Conservation (phyloP, 2,888 invertebrate genomes). For the Scaptodrosophila latifasciaeformis region DNA sequence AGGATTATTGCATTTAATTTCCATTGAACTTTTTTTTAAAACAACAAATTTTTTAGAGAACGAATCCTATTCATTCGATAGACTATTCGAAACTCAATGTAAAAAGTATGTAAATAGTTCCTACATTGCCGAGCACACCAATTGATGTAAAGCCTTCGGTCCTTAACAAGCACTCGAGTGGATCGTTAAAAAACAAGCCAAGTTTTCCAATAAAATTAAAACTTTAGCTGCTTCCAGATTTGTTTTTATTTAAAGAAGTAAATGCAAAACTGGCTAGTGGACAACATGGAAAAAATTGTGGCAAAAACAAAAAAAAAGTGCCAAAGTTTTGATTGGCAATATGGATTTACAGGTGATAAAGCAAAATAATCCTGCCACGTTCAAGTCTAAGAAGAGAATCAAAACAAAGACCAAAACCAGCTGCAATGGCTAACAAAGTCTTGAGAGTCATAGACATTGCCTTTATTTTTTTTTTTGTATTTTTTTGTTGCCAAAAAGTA, state of each 20-base stretch:
- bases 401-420: too few species aligned
- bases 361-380: constrained; percentile 64
- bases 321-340: constrained; percentile 71
- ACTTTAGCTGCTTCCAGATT: constrained; percentile 61
- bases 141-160: background rate
- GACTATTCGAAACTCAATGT: too few species aligned
- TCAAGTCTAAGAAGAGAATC: too few species aligned
- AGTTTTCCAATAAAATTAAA: constrained; percentile 69
- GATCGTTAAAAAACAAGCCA: constrained; percentile 39
- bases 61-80: too few species aligned
- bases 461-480: too few species aligned
- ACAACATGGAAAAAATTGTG: constrained; percentile 9
- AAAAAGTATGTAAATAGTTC: too few species aligned
- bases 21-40: too few species aligned
- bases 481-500: too few species aligned
- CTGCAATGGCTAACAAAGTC: too few species aligned
- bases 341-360: constrained; percentile 72
- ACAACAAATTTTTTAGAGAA: too few species aligned
- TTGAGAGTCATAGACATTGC: too few species aligned
- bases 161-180: background rate
- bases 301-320: constrained; percentile 27
- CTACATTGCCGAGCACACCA: background rate
- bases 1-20: too few species aligned
- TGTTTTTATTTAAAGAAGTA: constrained; percentile 61
- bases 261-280: constrained; percentile 38